Evolutionary conservation across 2,113 vertebrate genomes (phyloP).

Genomic region (Parus major): DNA sequence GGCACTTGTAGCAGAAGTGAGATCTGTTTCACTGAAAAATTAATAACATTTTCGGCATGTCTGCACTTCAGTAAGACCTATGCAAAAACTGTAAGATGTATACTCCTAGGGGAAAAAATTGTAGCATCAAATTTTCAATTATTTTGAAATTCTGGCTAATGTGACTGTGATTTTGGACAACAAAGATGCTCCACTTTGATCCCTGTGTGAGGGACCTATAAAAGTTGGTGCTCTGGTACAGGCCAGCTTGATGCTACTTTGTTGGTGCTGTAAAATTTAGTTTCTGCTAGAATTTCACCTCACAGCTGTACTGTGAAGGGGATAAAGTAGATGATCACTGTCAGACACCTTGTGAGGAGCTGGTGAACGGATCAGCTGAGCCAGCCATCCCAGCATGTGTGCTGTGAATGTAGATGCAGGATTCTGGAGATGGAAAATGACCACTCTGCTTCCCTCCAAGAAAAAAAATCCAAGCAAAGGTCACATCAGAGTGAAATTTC

Average conservation of each 20-base stretch:
- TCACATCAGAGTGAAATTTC: background rate
- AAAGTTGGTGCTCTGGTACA: background rate
- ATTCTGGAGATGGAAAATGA: background rate
- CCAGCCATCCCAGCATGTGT: background rate
- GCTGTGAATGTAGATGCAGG: background rate
- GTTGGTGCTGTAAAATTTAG: background rate
- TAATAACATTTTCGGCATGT: background rate
- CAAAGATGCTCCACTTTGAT: background rate
- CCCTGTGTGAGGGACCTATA: background rate
- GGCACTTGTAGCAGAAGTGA: background rate
- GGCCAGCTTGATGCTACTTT: background rate
- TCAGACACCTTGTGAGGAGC: background rate
- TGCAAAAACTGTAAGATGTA: background rate
- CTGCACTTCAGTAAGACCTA: background rate
- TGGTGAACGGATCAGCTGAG: background rate
- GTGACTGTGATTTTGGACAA: background rate
- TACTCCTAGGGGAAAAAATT: background rate
- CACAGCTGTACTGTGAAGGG: background rate
- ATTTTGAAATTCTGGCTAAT: background rate
- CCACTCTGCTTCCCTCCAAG: background rate
- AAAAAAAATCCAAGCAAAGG: background rate
- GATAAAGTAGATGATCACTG: background rate
- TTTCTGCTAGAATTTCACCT: background rate
- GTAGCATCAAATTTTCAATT: background rate
- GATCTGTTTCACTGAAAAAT: background rate